These are phyloP conservation scores for Odontomyia ornata DNA, from an alignment of 2,888 invertebrate species.

Conservation along the genomic window DNA sequence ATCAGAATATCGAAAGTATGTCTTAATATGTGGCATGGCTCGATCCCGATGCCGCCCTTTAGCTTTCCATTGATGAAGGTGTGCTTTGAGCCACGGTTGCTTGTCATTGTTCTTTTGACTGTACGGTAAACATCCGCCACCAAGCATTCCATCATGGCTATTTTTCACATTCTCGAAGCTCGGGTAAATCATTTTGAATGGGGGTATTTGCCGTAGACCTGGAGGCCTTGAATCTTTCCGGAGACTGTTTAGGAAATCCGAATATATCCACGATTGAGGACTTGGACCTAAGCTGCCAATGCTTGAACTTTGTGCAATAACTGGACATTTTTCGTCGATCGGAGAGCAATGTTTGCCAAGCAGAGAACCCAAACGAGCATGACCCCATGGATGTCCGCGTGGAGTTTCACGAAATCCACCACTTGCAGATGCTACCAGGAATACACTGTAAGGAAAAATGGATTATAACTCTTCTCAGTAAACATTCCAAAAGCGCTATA, in stretches of 20 bases:
- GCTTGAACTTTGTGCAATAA: constrained; percentile 90
- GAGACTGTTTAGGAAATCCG: constrained; percentile 75
- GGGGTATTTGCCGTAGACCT: constrained; percentile 67
- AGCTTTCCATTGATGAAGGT: constrained; percentile 86
- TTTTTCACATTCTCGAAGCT: constrained; percentile 82
- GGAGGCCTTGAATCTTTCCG: constrained; percentile 66
- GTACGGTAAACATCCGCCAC: constrained; percentile 92
- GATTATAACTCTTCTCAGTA: not conserved
- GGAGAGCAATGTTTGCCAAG: constrained; percentile 73
- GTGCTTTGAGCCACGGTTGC: constrained; percentile 82
- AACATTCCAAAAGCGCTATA: not conserved
- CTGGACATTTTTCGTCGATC: constrained; percentile 70
- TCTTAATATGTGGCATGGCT: constrained; percentile 96
- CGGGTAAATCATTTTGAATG: constrained; percentile 77
- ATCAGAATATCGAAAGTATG: constrained; percentile 81
- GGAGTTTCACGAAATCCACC: constrained; percentile 76
- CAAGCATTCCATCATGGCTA: constrained; percentile 85
- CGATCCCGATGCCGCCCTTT: constrained; percentile 72
- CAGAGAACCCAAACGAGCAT: constrained; percentile 70
- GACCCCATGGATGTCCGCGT: constrained; percentile 69
- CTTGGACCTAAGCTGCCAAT: constrained; percentile 85
- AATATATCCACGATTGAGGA: constrained; percentile 77
- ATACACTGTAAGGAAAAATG: constrained; percentile 71
- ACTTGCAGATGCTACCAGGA: constrained; percentile 85
- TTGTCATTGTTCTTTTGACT: constrained; percentile 77